phyloP scores from a whole-genome alignment of 1,140 invertebrate genomes.

The Pectinophora gossypiella region DNA sequence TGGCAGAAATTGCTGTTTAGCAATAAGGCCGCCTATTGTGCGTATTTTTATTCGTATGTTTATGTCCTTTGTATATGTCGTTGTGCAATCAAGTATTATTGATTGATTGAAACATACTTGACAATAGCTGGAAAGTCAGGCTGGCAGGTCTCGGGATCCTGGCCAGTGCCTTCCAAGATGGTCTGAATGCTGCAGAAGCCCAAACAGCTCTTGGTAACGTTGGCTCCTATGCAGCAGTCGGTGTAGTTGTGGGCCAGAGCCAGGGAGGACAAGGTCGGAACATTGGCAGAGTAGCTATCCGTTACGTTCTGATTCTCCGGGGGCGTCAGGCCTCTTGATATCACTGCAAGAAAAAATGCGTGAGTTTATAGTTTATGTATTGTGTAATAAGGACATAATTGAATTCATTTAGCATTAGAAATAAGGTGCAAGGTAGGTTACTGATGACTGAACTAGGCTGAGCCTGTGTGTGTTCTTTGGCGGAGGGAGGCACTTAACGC shows the following conservation, averaged over 20 bases:
- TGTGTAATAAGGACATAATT: no score
- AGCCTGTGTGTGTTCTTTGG: no score
- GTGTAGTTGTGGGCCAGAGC: slow-evolving; percentile 83
- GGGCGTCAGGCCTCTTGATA: slow-evolving; percentile 75
- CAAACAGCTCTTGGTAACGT: slow-evolving; percentile 81
- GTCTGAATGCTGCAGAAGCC: slow-evolving; percentile 90
- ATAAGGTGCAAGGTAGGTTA: neutral
- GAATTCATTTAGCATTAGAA: neutral
- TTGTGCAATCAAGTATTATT: no score
- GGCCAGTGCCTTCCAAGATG: slow-evolving; percentile 85
- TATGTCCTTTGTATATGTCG: no score
- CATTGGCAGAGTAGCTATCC: slow-evolving; percentile 69
- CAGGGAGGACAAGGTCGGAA: slow-evolving; percentile 54
- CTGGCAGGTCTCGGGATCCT: slow-evolving; percentile 87
- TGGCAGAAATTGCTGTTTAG: no score
- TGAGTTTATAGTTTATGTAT: neutral
- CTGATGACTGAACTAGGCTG: neutral
- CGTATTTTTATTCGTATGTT: no score
- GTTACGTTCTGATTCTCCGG: slow-evolving; percentile 65
- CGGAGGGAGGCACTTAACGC: no score
- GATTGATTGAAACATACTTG: slow-evolving; percentile 70
- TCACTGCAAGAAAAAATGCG: slow-evolving; percentile 61
- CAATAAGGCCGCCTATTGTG: no score
- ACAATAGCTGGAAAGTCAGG: slow-evolving; percentile 86
- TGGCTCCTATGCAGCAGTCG: slow-evolving; percentile 82